These are phyloP conservation scores for Allobates femoralis DNA, from an alignment of 2,797 vertebrate species.

Conservation along the genomic window DNA sequence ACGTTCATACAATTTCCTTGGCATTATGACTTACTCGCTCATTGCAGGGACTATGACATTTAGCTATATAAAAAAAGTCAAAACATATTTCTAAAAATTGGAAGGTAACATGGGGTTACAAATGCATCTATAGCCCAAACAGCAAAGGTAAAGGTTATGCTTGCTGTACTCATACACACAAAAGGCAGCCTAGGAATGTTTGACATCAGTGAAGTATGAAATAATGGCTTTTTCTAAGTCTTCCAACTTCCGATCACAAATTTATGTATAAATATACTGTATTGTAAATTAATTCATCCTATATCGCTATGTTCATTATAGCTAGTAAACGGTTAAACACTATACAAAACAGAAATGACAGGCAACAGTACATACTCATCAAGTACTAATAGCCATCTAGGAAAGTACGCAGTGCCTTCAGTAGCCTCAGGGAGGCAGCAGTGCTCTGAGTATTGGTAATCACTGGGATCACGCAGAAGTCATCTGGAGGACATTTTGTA, in stretches of 20 bases:
- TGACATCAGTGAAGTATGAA: background rate
- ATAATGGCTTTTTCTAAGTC: background rate
- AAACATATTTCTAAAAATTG: constrained; percentile 32
- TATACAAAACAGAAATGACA: constrained; percentile 6
- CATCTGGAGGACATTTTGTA: background rate
- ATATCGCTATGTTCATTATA: background rate
- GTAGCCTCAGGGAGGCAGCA: constrained; percentile 34
- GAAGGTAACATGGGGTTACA: background rate
- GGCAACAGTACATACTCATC: background rate
- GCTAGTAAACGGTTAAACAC: background rate
- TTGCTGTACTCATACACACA: background rate
- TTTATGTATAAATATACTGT: background rate
- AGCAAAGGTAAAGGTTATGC: background rate
- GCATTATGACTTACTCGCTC: constrained; percentile 48
- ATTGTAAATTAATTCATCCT: background rate
- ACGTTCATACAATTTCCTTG: constrained; percentile 50
- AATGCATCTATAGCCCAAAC: constrained; percentile 17
- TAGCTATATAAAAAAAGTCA: background rate
- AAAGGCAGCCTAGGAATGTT: constrained; percentile 1
- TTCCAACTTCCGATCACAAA: background rate
- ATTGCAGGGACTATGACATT: constrained; percentile 31
- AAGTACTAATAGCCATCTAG: constrained; percentile 11
- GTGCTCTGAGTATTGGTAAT: background rate
- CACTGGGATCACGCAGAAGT: background rate
- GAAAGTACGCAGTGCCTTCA: constrained; percentile 17